Base-by-base conservation (phyloP, 1,140 invertebrate species). In the Mya arenaria region DNA sequence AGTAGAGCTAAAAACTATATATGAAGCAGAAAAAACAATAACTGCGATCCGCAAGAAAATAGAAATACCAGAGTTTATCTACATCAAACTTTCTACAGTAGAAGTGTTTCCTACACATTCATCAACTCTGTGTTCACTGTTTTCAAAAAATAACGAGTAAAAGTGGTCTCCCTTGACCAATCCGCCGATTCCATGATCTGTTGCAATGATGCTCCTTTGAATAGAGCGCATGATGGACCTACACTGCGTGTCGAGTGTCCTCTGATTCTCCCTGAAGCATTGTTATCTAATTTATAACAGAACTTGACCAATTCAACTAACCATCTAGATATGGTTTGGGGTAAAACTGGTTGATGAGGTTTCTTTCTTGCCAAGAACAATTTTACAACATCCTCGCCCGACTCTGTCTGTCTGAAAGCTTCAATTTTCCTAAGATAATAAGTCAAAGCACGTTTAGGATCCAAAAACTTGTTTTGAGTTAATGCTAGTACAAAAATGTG, bases 401-500 rank as follows among this genome's bases (percentile, higher is more conserved):
- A 68, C n/a, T n/a, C n/a, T 39, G 4, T 39, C 25, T 41, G 2
- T n/a, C 15, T n/a, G 39, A 25, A 23, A 44, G 34, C 23, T 37
- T 72, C 82, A 78, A 39, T 72, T 79, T 23, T n/a, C n/a, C 58
- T 84, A 58, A 30, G 74, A 66, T 84, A 79, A 25, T 48, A 37
- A 28, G 74, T 37, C 8, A 79, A 17, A 23, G 72, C 73, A 4
- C 74, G 41, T 28, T 78, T 78, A 52, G 82, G 74, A 41, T 84
- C 74, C 30, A 84, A 58, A 17, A 79, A 25, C 73, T 74, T 78
- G 60, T 79, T 66, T 23, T 56, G 17, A 19, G 32, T 17, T 41
- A 79, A 84, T 37, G 8, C 23, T 36, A 68, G 66, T 41, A 84
- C 41, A 72, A 84, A 71, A 65, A 84, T 73, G 34, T n/a, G 41